These are phyloP conservation scores for Centroberyx gerrardi DNA, from an alignment of 2,797 vertebrate species.

Conservation along the genomic window DNA sequence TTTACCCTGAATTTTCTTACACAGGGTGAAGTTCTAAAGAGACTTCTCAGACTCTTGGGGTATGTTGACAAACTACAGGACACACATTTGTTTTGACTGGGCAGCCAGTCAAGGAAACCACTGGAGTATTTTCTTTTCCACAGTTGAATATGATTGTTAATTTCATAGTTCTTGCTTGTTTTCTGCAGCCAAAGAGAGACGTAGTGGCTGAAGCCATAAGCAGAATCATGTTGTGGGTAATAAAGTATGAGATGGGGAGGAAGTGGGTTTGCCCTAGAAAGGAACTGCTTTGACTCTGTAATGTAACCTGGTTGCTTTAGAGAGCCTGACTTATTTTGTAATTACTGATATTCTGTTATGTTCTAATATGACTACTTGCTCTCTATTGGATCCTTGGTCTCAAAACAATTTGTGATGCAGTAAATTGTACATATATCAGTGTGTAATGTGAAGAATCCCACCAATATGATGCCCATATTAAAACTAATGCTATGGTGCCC, in stretches of 20 bases:
- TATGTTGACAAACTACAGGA: conserved; percentile 32
- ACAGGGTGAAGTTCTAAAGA: conserved; percentile 41
- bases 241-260: conserved; percentile 11
- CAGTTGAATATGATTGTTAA: conserved; percentile 42
- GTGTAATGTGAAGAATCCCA: conserved; percentile 81
- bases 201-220: conserved; percentile 52
- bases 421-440: conserved; percentile 80
- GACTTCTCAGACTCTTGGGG: conserved; percentile 50
- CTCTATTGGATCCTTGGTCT: conserved; percentile 67
- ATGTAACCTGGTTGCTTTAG: conserved; percentile 43
- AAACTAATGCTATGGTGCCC: conserved; percentile 52
- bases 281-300: conserved; percentile 51
- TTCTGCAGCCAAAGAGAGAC: conserved; percentile 72
- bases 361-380: conserved; percentile 73
- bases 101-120: conserved; percentile 58
- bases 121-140: conserved; percentile 66
- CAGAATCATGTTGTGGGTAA: conserved; percentile 46
- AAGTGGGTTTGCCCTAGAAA: conserved; percentile 28
- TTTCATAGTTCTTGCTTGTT: conserved; percentile 50
- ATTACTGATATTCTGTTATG: conserved; percentile 57
- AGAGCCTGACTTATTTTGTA: conserved; percentile 46
- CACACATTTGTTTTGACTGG: conserved; percentile 46
- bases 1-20: conserved; percentile 48
- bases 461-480: conserved; percentile 60
- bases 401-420: conserved; percentile 72